Conservation (phyloP, 1,140 invertebrate species). For the Drosophila lowei region DNA sequence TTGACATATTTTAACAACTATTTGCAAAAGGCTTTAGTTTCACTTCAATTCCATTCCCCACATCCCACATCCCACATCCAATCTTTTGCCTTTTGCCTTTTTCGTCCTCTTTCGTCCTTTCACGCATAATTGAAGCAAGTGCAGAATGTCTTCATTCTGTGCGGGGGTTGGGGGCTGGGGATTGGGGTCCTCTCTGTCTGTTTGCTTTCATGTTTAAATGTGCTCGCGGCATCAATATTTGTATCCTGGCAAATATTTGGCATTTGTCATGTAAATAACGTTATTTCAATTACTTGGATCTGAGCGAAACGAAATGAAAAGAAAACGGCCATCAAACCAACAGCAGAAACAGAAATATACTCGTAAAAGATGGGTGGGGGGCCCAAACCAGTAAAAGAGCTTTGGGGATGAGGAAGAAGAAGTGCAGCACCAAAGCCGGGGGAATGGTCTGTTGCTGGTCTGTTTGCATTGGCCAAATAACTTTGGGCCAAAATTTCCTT, state of each 20-base stretch:
- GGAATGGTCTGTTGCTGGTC: neutral
- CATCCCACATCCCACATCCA: neutral
- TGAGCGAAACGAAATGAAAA: conserved; percentile 32
- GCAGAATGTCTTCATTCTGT: conserved; percentile 72
- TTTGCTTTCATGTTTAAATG: conserved; percentile 68
- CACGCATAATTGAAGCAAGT: conserved; percentile 77
- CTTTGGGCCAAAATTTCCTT: conserved; percentile 53
- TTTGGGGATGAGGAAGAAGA: conserved; percentile 11
- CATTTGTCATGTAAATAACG: conserved; percentile 77
- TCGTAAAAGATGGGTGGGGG: neutral
- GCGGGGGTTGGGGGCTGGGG: neutral
- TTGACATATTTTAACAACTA: conserved; percentile 81
- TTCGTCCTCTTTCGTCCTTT: conserved; percentile 8
- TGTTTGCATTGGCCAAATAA: conserved; percentile 58
- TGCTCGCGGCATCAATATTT: conserved; percentile 77
- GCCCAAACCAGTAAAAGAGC: neutral
- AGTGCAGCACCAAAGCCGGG: conserved; percentile 32
- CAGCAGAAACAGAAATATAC: conserved; percentile 19
- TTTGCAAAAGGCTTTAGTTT: conserved; percentile 80
- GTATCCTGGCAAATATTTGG: conserved; percentile 70
- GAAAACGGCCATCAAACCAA: neutral
- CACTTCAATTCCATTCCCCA: conserved; percentile 69
- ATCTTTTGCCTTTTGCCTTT: neutral
- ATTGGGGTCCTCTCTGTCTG: conserved; percentile 18
- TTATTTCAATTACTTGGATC: conserved; percentile 75